Percentiles rank a stretch among this genome's conserved stretches.
Conservation (phyloP, 2,113 vertebrate genomes). For the Ciconia stormi region DNA sequence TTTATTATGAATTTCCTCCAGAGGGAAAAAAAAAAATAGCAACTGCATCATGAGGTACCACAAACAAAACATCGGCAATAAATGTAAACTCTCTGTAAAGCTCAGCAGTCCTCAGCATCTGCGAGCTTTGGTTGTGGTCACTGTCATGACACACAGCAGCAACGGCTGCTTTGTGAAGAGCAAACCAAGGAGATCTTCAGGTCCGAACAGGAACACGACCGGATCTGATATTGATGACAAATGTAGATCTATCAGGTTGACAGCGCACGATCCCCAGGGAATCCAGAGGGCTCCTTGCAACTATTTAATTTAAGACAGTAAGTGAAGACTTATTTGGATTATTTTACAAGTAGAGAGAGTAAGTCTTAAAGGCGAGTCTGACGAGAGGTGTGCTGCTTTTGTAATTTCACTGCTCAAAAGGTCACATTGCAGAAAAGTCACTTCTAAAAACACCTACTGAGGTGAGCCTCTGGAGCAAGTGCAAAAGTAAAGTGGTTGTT, state of each 20-base stretch:
- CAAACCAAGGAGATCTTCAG: background rate
- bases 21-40: too few relatives aligned
- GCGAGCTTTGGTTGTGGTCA: rapidly evolving
- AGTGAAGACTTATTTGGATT: background rate
- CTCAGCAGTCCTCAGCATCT: background rate
- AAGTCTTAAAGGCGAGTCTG: background rate
- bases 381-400: background rate
- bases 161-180: rapidly evolving
- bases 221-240: rapidly evolving
- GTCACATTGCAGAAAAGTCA: background rate
- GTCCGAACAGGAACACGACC: rapidly evolving
- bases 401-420: background rate
- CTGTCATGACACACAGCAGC: rapidly evolving
- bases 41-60: background rate
- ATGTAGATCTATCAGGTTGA: background rate
- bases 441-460: background rate
- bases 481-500: background rate
- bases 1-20: background rate
- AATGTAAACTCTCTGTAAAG: rapidly evolving
- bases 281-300: rapidly evolving
- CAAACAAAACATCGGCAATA: background rate
- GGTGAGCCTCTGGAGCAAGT: background rate
- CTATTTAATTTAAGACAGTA: background rate
- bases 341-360: background rate
- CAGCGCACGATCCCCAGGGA: background rate